Base-by-base conservation (phyloP, 2,888 invertebrate genomes). In the Papilio protenor region DNA sequence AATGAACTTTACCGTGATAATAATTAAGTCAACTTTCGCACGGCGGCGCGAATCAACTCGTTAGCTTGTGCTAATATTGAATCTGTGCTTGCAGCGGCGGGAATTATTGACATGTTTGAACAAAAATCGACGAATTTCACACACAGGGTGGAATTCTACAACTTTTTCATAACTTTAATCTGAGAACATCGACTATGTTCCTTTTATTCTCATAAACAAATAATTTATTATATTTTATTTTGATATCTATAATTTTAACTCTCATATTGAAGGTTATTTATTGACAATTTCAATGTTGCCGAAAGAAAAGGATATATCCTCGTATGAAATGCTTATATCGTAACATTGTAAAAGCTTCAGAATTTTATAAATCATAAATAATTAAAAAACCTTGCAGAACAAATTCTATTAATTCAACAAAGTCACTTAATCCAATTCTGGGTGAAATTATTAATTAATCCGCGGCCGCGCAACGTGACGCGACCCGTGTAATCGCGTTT, bases 61-160 rank as follows among this genome's bases (percentile, higher is more conserved):
- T 92, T 92, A 92, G 87, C 87, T 84, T 87, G 82, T 82, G 84
- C 88, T 87, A 92, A 92, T 92, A 91, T 93, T 93, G 88, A 88
- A 83, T 81, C 84, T 84, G 88, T 81, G 87, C 87, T 83, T 84
- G 88, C 88, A 85, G 86, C 82, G 82, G 83, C 83, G 81, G 81
- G 91, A 89, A 87, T 89, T 92, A 92, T 92, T 92, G 92, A 89
- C 91, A 83, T 88, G 87, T 91, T 92, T 89, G 88, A 85, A 87
- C 88, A 86, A 88, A 87, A 88, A 88, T 89, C 84, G 83, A 85
- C 81, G 84, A 85, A 86, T 83, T 84, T 82, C 79, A 74, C 64
- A 73, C 40, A 23, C 40, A 47, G 57, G 49, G 10, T 52, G 49
- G 49, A 27, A 33, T 71, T 49, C 21, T 47, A 72, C 14, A 47